Percentiles rank a stretch among this genome's conserved stretches.
Evolutionary conservation across 2,797 vertebrate species (phyloP).

Genomic region (Sebastes hubbsi): DNA sequence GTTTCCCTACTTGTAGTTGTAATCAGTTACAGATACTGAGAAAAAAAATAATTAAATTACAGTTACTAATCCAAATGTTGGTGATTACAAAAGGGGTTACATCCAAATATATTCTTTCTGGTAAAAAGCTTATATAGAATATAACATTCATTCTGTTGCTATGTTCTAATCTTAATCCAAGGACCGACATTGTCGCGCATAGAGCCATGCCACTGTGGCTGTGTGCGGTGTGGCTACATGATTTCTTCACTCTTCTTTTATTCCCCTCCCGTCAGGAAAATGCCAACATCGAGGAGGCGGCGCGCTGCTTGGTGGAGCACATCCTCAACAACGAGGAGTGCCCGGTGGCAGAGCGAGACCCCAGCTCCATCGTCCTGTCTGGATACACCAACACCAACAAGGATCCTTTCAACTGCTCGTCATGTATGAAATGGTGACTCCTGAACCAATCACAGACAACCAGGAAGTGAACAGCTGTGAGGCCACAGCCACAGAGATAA

Average conservation of each 20-base stretch:
- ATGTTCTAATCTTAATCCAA: too few species aligned
- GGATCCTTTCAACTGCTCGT: constrained; percentile 61
- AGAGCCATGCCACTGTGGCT: background rate
- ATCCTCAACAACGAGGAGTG: constrained; percentile 82
- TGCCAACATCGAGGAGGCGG: constrained; percentile 83
- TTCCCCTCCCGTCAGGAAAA: constrained; percentile 74
- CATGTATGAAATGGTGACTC: constrained; percentile 72
- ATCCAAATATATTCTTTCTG: too few species aligned
- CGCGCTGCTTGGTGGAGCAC: constrained; percentile 79
- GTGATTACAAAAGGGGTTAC: too few species aligned
- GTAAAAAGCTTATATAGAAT: too few species aligned
- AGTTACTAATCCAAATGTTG: too few species aligned
- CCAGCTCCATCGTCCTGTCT: constrained; percentile 71
- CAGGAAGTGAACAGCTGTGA: constrained; percentile 1
- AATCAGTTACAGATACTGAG: too few species aligned
- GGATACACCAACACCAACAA: constrained; percentile 64
- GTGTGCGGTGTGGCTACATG: background rate
- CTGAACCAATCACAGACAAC: background rate
- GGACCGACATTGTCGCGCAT: background rate
- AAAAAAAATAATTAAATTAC: too few species aligned
- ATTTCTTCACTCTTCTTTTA: background rate
- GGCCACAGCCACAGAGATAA: background rate
- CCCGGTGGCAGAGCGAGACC: constrained; percentile 57
- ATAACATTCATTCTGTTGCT: too few species aligned
- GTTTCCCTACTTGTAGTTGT: background rate